Evolutionary conservation across 1,140 invertebrate species (phyloP).

Genomic region (Pseudomyrmex flavicornis): DNA sequence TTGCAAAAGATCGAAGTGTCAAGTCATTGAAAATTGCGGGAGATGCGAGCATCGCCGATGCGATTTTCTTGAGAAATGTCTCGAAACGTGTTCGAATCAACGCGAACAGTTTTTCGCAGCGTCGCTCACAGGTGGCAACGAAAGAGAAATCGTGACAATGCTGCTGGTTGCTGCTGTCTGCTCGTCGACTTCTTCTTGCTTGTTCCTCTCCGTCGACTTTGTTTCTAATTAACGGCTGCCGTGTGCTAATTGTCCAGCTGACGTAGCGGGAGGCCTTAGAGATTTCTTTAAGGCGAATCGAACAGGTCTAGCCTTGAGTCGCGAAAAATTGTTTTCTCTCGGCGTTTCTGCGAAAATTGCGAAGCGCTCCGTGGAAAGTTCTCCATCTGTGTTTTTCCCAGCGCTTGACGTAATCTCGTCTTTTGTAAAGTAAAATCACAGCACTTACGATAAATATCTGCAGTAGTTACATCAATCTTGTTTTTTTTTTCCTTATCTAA

Average conservation of each 20-base stretch:
- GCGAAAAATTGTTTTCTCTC: conserved; percentile 61
- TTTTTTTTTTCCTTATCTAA: too few species aligned
- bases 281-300: conserved; percentile 58
- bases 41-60: not conserved
- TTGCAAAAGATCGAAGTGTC: not conserved
- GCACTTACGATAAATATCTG: not conserved
- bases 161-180: conserved; percentile 11
- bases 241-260: conserved; percentile 73
- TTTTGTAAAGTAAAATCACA: conserved; percentile 9
- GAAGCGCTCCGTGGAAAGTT: conserved; percentile 51
- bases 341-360: conserved; percentile 59
- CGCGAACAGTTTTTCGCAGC: conserved; percentile 18
- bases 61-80: not conserved
- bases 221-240: conserved; percentile 74
- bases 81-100: not conserved
- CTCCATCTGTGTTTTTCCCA: conserved; percentile 28
- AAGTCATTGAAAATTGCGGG: not conserved
- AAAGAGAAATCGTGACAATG: conserved; percentile 58
- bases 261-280: conserved; percentile 50
- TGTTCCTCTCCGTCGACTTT: conserved; percentile 59
- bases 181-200: conserved; percentile 37
- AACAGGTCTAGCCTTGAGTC: conserved; percentile 45
- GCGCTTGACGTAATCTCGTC: not conserved
- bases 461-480: not conserved
- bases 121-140: conserved; percentile 8